Conservation (phyloP, 2,888 invertebrate species). For the Eupelmus urozonus region DNA sequence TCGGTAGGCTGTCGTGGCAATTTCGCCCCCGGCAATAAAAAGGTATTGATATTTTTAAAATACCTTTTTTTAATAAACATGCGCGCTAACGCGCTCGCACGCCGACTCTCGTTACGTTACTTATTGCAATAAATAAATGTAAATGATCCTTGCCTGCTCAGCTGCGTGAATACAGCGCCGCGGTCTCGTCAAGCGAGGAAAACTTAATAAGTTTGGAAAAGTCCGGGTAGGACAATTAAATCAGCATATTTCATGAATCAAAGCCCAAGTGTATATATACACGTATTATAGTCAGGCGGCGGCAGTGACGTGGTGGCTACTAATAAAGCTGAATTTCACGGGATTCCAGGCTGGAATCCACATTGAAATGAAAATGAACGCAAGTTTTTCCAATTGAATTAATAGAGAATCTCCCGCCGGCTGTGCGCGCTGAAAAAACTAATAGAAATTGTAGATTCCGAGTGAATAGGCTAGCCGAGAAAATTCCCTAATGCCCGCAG, state of each 20-base stretch:
- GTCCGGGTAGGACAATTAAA: slow-evolving; percentile 26
- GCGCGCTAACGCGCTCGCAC: no score
- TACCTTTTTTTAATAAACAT: slow-evolving; percentile 18
- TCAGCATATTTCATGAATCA: slow-evolving; percentile 46
- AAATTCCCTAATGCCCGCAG: not conserved
- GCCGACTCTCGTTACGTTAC: not conserved
- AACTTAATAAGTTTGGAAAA: slow-evolving; percentile 39
- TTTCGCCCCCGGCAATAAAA: slow-evolving; percentile 13
- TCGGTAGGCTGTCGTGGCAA: not conserved
- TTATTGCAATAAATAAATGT: slow-evolving; percentile 19
- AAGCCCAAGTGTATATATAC: slow-evolving; percentile 5
- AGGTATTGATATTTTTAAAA: slow-evolving; percentile 21
- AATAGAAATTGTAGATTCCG: slow-evolving; percentile 15
- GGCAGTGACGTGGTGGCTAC: not conserved
- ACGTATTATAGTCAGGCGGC: not conserved
- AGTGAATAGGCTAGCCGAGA: not conserved
- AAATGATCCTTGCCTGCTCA: not conserved
- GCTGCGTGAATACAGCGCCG: not conserved
- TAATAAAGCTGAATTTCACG: slow-evolving; percentile 40
- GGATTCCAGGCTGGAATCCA: slow-evolving; percentile 1
- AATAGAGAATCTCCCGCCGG: slow-evolving; percentile 26
- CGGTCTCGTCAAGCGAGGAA: not conserved
- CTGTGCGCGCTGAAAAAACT: not conserved
- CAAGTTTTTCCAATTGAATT: slow-evolving; percentile 50
- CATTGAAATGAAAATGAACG: slow-evolving; percentile 47